Evolutionary conservation across 1,140 invertebrate genomes (phyloP).

Genomic region (Drosophila paulistorum): DNA sequence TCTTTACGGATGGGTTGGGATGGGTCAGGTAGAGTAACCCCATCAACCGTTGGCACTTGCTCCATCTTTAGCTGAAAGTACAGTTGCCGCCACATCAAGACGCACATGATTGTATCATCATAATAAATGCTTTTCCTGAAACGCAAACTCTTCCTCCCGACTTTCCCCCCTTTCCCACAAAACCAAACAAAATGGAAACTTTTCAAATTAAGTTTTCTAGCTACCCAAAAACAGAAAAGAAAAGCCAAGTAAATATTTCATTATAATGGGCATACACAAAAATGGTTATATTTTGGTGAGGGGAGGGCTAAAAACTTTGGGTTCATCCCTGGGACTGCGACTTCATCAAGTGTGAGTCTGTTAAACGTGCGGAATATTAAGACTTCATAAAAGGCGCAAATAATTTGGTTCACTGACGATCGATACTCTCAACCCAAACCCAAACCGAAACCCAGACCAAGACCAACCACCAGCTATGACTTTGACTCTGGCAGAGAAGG

Average conservation of each 20-base stretch:
- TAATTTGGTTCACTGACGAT: slow-evolving; percentile 62
- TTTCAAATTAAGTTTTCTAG: slow-evolving; percentile 76
- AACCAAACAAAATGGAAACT: slow-evolving; percentile 58
- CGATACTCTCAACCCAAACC: slow-evolving; percentile 38
- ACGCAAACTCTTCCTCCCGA: slow-evolving; percentile 15
- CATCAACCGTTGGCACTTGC: neutral
- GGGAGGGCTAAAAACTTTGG: neutral
- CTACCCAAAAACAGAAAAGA: slow-evolving; percentile 18
- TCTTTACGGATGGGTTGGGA: no score
- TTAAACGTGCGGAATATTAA: slow-evolving; percentile 79
- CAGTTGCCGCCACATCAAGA: slow-evolving; percentile 48
- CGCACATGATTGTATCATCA: slow-evolving; percentile 77
- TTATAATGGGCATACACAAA: slow-evolving; percentile 31
- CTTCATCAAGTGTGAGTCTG: slow-evolving; percentile 57
- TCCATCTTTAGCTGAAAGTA: slow-evolving; percentile 32
- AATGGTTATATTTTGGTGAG: slow-evolving; percentile 25
- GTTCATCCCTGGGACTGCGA: slow-evolving; percentile 8
- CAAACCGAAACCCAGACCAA: neutral
- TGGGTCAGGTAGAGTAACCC: neutral
- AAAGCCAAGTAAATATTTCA: slow-evolving; percentile 37
- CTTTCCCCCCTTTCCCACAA: neutral
- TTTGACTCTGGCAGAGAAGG: neutral
- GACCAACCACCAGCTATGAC: neutral
- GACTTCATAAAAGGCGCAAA: slow-evolving; percentile 79
- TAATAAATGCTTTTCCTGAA: slow-evolving; percentile 72